Conservation (phyloP, 2,888 invertebrate genomes). For the Oscheius sp. region DNA sequence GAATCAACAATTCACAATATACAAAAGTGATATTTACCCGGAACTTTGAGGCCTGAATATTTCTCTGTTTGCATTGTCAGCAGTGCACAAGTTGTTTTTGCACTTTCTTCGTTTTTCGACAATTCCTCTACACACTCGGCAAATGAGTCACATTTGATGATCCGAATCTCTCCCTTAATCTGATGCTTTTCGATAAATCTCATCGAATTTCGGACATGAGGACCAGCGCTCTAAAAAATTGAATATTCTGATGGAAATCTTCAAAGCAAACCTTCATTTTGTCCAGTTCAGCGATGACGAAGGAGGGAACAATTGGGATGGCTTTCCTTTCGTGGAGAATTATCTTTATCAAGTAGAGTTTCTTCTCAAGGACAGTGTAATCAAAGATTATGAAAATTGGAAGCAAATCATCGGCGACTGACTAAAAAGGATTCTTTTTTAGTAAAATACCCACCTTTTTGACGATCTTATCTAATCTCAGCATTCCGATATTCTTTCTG, state of each 20-base stretch:
- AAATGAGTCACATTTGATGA: not conserved
- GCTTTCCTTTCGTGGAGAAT: not conserved
- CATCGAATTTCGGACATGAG: slow-evolving; percentile 22
- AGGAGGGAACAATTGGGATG: slow-evolving; percentile 26
- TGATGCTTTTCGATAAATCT: slow-evolving; percentile 26
- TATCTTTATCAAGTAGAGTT: not conserved
- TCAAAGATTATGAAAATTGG: slow-evolving; percentile 24
- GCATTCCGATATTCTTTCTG: slow-evolving; percentile 4
- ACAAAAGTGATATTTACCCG: too few relatives aligned
- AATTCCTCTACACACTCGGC: slow-evolving; percentile 2
- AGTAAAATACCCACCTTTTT: not conserved
- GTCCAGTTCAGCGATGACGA: slow-evolving; percentile 29
- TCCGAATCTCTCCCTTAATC: not conserved
- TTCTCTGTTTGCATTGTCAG: slow-evolving; percentile 4
- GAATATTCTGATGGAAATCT: too few relatives aligned
- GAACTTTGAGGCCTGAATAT: too few relatives aligned
- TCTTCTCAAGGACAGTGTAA: slow-evolving; percentile 19
- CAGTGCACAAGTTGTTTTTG: not conserved
- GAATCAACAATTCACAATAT: too few relatives aligned
- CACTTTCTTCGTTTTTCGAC: not conserved
- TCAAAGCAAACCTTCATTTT: slow-evolving; percentile 26
- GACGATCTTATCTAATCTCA: not conserved
- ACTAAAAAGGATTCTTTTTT: not conserved
- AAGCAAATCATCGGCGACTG: slow-evolving; percentile 9
- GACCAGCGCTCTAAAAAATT: slow-evolving; percentile 24